A percentile compares a stretch with the other conserved stretches of the same genome.
phyloP scores from a whole-genome alignment of 2,797 vertebrate species.

The Sorex maritimensis region DNA sequence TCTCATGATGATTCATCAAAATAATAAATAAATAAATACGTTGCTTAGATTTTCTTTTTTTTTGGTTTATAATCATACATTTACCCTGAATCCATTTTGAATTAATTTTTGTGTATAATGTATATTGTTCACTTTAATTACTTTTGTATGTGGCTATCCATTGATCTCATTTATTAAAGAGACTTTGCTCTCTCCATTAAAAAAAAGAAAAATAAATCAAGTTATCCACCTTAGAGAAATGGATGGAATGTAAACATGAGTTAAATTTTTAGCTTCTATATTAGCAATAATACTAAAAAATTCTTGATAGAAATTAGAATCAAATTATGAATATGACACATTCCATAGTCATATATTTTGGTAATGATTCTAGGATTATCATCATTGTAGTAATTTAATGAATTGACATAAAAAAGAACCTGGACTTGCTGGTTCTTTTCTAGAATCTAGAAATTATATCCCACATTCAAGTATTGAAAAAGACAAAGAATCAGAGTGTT shows the following conservation, averaged over 20 bases:
- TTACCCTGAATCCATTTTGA: too few relatives aligned
- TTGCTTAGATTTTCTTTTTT: too few relatives aligned
- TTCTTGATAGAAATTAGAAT: background rate
- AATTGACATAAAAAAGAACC: background rate
- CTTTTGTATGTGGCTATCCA: too few relatives aligned
- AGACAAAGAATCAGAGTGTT: background rate
- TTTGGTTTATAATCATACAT: too few relatives aligned
- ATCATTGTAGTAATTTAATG: background rate
- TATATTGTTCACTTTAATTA: too few relatives aligned
- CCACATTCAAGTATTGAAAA: constrained; percentile 10
- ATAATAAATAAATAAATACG: too few relatives aligned
- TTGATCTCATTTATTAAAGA: too few relatives aligned
- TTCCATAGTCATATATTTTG: background rate
- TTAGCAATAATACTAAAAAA: background rate
- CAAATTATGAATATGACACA: background rate
- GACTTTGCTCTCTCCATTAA: too few relatives aligned
- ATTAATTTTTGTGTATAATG: too few relatives aligned
- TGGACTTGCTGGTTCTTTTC: background rate
- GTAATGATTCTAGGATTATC: constrained; percentile 32
- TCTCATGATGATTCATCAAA: too few relatives aligned
- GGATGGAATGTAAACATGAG: constrained; percentile 45
- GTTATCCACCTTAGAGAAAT: constrained; percentile 47
- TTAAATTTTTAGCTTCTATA: constrained; percentile 52
- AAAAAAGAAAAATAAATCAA: too few relatives aligned
- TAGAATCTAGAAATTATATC: constrained; percentile 5